Percentiles rank a stretch among this genome's conserved stretches.
Evolutionary conservation across 2,113 vertebrate species (phyloP).

Genomic region (Phyllostomus discolor): DNA sequence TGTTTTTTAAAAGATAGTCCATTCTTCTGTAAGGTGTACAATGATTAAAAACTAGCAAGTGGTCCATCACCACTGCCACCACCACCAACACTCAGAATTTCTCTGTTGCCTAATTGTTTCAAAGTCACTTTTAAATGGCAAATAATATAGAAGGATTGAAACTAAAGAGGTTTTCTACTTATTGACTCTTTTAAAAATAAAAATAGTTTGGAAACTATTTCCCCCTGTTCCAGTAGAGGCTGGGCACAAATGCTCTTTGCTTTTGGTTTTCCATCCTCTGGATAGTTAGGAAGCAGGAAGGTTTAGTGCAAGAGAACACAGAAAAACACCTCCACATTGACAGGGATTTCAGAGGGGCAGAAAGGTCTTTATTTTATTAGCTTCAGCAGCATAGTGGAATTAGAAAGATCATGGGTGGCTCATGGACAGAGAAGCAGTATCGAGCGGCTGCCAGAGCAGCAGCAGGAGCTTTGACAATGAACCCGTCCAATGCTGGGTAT

Average conservation of each 20-base stretch:
- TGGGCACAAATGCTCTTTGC: background rate
- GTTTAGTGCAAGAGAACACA: background rate
- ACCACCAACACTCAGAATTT: background rate
- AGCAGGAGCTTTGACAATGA: background rate
- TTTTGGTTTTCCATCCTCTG: background rate
- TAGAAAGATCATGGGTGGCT: background rate
- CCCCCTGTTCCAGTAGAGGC: background rate
- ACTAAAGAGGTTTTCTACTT: background rate
- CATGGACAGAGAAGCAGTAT: background rate
- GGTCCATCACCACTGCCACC: background rate
- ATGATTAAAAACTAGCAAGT: background rate
- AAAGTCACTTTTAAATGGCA: conserved; percentile 29
- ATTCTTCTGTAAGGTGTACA: background rate
- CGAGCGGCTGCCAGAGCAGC: background rate
- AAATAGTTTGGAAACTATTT: conserved; percentile 46
- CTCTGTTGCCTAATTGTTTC: background rate
- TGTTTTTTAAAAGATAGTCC: background rate
- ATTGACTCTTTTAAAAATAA: conserved; percentile 29
- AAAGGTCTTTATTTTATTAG: background rate
- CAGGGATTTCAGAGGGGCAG: background rate
- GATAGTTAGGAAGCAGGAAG: conserved; percentile 24
- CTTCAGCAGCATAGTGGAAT: background rate
- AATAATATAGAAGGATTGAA: background rate
- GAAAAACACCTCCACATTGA: background rate
- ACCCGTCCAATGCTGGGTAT: background rate